Evolutionary conservation across 2,113 vertebrate genomes (phyloP), one percentile per base, ranked within the genome.

Genomic region (Mungos mungo): DNA sequence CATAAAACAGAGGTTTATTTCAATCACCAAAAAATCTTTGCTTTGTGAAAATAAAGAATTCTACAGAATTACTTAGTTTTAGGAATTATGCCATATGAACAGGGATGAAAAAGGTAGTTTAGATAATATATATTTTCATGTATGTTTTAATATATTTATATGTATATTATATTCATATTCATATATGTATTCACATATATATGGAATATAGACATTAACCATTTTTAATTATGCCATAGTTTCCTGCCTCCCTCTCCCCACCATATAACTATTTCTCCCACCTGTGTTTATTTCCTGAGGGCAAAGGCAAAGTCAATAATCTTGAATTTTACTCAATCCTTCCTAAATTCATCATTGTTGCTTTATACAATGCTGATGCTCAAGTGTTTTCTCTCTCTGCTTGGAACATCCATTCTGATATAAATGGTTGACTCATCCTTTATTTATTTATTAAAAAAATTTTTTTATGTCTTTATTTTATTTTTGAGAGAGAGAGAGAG

Each of bases 21-120:
- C 27, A 5, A 93, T n/a, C 31, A 97, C 35, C 21, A 16, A 93
- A 29, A 89, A 96, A 63, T 86, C 60, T 91, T 81, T 87, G 60
- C 25, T 96, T 95, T 97, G 10, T 93, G 68, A 88, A 93, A 96
- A 96, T 52, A 14, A 91, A 33, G 45, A 83, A 63, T 87, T 88
- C 21, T 63, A 16, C 35, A 74, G 33, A 96, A 68, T 50, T 91
- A 80, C 47, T 77, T 13, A 65, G 82, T 15, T 52, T 66, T 74
- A 27, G 60, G 54, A 89, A 69, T 38, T 80, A 57, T 33, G 81
- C 12, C 6, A 41, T 65, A 52, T 21, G 27, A 93, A 93, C 27
- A 93, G 45, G 65, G 35, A 86, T 86, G 10, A 88, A 50, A 27
- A 82, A 91, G 19, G 41, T 50, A 41, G 50, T 47, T 69, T 69